Conservation (phyloP, 2,797 vertebrate species). For the Tiaroga cobitis region DNA sequence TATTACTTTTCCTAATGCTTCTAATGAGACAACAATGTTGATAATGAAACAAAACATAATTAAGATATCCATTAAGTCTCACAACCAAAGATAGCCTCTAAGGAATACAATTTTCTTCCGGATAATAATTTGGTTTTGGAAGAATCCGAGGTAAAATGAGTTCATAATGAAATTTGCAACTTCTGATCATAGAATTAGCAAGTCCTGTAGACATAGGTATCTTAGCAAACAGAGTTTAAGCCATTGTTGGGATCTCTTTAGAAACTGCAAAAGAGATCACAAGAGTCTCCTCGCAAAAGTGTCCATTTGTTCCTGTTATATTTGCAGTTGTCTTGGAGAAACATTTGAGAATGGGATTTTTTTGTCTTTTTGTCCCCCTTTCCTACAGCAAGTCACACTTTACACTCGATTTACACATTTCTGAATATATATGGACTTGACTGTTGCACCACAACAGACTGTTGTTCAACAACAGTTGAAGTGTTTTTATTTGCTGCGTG, state of each 20-base stretch:
- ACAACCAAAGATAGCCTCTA: background rate
- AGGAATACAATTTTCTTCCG: background rate
- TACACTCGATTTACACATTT: background rate
- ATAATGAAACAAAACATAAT: background rate
- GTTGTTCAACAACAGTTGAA: conserved; percentile 6
- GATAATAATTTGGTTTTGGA: background rate
- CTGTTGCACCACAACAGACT: background rate
- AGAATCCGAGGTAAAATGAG: background rate
- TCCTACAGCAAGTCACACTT: background rate
- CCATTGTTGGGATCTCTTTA: background rate
- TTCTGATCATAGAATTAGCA: background rate
- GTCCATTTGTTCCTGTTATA: background rate
- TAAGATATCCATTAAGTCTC: background rate
- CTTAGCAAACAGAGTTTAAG: background rate
- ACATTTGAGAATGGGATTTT: background rate
- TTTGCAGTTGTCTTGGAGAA: background rate
- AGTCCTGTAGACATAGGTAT: background rate
- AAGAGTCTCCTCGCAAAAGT: background rate
- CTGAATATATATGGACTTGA: background rate
- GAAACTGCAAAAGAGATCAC: background rate
- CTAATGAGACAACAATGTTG: background rate
- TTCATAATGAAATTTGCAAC: background rate
- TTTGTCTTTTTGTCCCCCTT: too few relatives aligned
- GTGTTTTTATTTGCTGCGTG: background rate
- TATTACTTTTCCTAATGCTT: background rate